Percentiles rank a stretch among this genome's conserved stretches.
phyloP scores from a whole-genome alignment of 1,140 invertebrate genomes.

The Lithobius niger region DNA sequence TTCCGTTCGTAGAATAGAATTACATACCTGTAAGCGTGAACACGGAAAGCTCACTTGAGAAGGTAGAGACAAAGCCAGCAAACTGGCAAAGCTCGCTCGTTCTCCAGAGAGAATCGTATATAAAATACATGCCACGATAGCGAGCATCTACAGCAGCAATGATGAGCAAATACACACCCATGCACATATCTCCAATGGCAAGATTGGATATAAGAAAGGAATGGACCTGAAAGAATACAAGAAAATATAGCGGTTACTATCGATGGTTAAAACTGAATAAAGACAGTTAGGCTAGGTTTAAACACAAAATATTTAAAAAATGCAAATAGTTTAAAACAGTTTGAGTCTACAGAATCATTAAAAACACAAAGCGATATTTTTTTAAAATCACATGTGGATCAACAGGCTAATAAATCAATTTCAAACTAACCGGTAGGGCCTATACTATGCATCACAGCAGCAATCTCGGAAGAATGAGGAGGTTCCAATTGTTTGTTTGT shows the following conservation, averaged over 20 bases:
- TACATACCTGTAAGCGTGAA: constrained; percentile 38
- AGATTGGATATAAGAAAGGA: constrained; percentile 47
- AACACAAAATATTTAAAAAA: background rate
- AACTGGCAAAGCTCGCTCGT: constrained; percentile 37
- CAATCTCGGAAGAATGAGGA: too few relatives aligned
- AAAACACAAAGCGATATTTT: too few relatives aligned
- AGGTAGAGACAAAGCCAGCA: constrained; percentile 48
- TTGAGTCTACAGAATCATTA: too few relatives aligned
- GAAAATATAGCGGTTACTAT: constrained; percentile 1
- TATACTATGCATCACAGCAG: too few relatives aligned
- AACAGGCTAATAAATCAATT: too few relatives aligned
- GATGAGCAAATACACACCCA: constrained; percentile 42
- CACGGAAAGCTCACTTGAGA: constrained; percentile 50
- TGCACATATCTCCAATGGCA: constrained; percentile 41
- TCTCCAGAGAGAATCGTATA: constrained; percentile 38
- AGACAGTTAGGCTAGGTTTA: background rate
- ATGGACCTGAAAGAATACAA: constrained; percentile 35
- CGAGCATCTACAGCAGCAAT: constrained; percentile 38
- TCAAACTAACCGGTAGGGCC: too few relatives aligned
- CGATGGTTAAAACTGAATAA: background rate
- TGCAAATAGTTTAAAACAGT: too few relatives aligned
- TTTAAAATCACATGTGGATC: too few relatives aligned
- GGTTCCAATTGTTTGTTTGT: too few relatives aligned
- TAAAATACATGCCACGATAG: constrained; percentile 40
- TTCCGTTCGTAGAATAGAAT: too few relatives aligned